Evolutionary conservation across 2,113 vertebrate genomes (phyloP).

Genomic region (Etheostoma cragini): DNA sequence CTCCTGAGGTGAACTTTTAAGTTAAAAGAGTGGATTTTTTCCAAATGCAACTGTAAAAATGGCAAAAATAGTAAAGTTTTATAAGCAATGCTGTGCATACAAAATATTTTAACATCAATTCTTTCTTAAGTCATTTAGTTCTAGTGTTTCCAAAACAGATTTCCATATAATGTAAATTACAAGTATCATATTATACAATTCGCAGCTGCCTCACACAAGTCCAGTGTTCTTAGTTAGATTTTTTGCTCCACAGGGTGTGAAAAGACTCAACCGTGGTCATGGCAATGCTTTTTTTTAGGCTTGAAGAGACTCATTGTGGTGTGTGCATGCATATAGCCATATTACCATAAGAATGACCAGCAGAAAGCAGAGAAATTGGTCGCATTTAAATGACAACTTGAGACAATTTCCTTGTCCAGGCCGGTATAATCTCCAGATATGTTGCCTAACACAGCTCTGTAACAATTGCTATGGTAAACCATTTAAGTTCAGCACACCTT

Average conservation of each 20-base stretch:
- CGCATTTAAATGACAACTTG: not conserved
- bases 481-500: not conserved
- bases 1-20: not conserved
- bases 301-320: not conserved
- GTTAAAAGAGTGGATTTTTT: not conserved
- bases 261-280: not conserved
- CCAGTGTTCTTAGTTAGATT: not conserved
- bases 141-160: not conserved
- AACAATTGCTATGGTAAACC: not conserved
- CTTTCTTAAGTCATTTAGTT: not conserved
- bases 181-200: not conserved
- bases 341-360: not conserved
- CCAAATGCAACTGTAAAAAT: not conserved
- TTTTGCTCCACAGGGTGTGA: not conserved
- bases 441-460: not conserved
- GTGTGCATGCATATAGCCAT: not conserved
- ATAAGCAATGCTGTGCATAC: no score
- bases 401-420: not conserved
- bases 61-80: no score
- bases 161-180: no score
- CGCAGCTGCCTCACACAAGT: not conserved
- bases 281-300: not conserved
- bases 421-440: not conserved
- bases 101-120: not conserved
- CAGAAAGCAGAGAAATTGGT: not conserved